Base-by-base conservation (phyloP, 2,797 vertebrate species). In the Myripristis murdjan region DNA sequence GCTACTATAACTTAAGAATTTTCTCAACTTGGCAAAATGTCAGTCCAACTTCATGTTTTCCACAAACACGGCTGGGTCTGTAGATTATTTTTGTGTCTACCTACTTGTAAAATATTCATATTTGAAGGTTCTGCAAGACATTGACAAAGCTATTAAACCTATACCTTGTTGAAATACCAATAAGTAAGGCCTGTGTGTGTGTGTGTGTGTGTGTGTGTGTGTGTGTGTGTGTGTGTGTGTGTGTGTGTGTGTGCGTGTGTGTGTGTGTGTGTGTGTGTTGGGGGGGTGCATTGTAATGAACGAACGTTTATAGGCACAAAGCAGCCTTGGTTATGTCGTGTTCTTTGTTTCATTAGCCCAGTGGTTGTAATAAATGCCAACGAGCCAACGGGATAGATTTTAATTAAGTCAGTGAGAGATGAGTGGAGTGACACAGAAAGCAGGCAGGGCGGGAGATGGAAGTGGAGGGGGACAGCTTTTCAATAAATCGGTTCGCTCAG, bases 401-500 rank as follows among this genome's bases (percentile, higher is more conserved):
- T 93, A 94, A 94, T 94, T 92, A 94, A 91, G 92, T 91, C 84
- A 47, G 88, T 90, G 91, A 91, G 85, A 91, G 91, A 92, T 92
- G 92, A 91, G 86, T 89, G 89, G 90, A 91, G 90, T 88, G 89
- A 89, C 87, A 90, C 82, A 48, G 87, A 75, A 79, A 82, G 79
- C 62, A 54, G 77, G 73, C 44, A 53, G 24, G 87, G 84, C 70
- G 58, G 51, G 81, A 57, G 71, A 70, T 68, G 84, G 73, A 70
- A 65, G 77, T 66, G 77, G 35, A 68, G 83, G 86, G 82, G 89
- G 84, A 76, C 84, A 89, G 89, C 84, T 92, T 93, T 92, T 93
- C 93, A 93, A 93, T 93, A 94, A 93, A 93, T 93, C 88, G 90
- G 83, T 91, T 89, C 83, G 91, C 91, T 93, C 88, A 89, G 90